Conservation (phyloP, 2,113 vertebrate genomes). For the Tyto alba region DNA sequence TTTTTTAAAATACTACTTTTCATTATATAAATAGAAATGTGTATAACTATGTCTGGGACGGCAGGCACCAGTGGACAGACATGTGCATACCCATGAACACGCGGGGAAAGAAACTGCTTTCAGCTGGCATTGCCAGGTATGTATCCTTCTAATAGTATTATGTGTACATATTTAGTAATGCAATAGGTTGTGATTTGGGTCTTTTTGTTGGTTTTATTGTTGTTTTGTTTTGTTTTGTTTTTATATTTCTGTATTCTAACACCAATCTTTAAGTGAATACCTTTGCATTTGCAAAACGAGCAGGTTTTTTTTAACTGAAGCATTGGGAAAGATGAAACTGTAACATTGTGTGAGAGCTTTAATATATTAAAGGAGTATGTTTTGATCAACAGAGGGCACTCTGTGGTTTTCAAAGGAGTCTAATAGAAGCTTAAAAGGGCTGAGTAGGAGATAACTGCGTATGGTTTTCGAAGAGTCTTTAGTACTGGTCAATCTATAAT, state of each 20-base stretch:
- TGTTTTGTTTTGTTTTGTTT: background rate
- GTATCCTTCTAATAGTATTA: background rate
- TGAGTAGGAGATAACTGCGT: background rate
- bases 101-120: background rate
- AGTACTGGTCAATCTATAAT: conserved; percentile 70
- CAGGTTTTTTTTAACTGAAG: background rate
- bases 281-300: background rate
- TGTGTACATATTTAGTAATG: background rate
- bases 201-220: no score
- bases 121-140: background rate
- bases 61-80: background rate
- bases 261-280: background rate
- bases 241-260: background rate
- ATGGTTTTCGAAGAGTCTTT: conserved; percentile 41
- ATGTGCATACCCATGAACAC: background rate
- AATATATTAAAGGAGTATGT: background rate
- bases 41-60: background rate
- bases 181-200: fast-evolving
- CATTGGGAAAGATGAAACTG: background rate
- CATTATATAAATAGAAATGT: background rate
- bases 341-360: background rate
- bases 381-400: conserved; percentile 79
- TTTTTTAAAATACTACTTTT: background rate
- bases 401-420: conserved; percentile 68
- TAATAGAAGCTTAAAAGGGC: background rate